Evolutionary conservation across 2,888 invertebrate genomes (phyloP), one percentile per base, ranked within the genome.

Genomic region (Parelbella ahira): DNA sequence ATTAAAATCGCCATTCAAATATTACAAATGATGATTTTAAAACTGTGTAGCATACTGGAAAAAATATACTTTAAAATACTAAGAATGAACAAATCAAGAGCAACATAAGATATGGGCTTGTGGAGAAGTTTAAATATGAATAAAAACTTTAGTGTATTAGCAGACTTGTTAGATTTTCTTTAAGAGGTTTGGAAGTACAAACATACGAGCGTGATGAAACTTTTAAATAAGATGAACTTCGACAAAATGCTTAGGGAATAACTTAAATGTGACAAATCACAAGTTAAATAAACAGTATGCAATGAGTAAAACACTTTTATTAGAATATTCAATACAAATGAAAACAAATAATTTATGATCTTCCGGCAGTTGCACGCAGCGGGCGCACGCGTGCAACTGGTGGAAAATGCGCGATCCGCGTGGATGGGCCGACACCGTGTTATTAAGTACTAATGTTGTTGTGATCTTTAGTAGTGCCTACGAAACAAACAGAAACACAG

Each of bases 341-440:
- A 62, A 48, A 74, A 74, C 73, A 75, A 71, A 70, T 71, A 69
- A 48, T 45, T 18, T 18, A 49, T 43, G 33, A 70, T 86, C 86
- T 87, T 87, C 86, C 86, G 86, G 82, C 86, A 86, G 82, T 82
- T 84, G 73, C 79, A 82, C 74, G 43, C 45, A 12, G 37, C 3
- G n/a, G 54, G 63, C 57, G 63, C 56, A 32, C 19, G 59, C 60
- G 73, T 80, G 82, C 81, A 84, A 81, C 86, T 84, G 86, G 49
- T 87, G 86, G 86, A 87, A 87, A 86, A 86, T 75, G 60, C 63
- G 60, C 63, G 63, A 56, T 64, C 70, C 60, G 63, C 72, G 68
- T 72, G 70, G 65, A 72, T 72, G 70, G 59, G 72, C 83, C 82
- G 67, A 68, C 80, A 83, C 84, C 84, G 56, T 60, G 58, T 39